Evolutionary conservation across 2,113 vertebrate genomes (phyloP), one percentile per base, ranked within the genome.

Genomic region (Hydropotes inermis): DNA sequence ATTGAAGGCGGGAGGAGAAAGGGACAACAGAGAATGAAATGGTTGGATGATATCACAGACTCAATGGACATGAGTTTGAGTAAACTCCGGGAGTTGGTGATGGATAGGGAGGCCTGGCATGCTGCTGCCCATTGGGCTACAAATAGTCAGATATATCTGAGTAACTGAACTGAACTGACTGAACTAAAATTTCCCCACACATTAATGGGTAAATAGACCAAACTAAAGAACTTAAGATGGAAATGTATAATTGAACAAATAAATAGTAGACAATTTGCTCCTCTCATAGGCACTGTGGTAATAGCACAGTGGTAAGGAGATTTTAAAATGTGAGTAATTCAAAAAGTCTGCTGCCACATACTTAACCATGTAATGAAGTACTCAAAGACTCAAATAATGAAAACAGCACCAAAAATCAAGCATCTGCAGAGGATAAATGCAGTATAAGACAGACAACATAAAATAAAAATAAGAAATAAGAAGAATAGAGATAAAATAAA

Each of bases 41-140:
- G 1, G n/a, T 23, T 70, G n/a, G n/a, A 36, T 36, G 36, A 2
- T 5, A 21, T 70, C 64, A 70, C 17, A 5, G 9, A 70, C 64
- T 36, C 1, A 21, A 21, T 67, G 33, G n/a, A 70, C 17, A 21
- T 70, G n/a, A 70, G n/a, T 70, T 36, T 70, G n/a, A 23, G n/a
- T 36, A 70, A 70, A 21, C n/a, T 70, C 19, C 36, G 1, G n/a
- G 36, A 36, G 19, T 36, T 36, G 17, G n/a, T 12, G n/a, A 23
- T 23, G 64, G n/a, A 70, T n/a, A 70, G 9, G 19, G 64, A 70
- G 9, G n/a, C 9, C n/a, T 70, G n/a, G 4, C 0, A 0, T 21
- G n/a, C 64, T 70, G 64, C 19, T 36, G n/a, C 36, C 4, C 64
- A 70, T 36, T n/a, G 64, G n/a, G 11, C 36, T 19, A 11, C n/a